Conservation (phyloP, 2,888 invertebrate genomes). For the Ectropis crepuscularia region DNA sequence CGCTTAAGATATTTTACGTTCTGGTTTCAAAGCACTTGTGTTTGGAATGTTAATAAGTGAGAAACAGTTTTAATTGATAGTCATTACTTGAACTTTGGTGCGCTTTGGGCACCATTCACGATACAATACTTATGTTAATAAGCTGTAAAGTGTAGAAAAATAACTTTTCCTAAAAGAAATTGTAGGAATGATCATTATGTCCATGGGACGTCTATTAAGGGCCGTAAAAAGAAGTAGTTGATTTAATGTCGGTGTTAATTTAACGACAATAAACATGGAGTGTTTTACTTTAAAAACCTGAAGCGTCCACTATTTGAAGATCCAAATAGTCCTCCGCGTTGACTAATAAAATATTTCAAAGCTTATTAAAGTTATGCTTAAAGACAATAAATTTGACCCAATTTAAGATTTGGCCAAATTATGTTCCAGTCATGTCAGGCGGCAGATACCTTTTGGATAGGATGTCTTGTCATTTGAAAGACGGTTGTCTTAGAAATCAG, state of each 20-base stretch:
- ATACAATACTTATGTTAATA: slow-evolving; percentile 18
- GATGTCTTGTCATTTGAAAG: too few relatives aligned
- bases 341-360: too few relatives aligned
- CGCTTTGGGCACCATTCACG: slow-evolving; percentile 16
- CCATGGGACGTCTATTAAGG: slow-evolving; percentile 12
- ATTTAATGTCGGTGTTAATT: background rate
- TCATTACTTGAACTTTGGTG: slow-evolving; percentile 33
- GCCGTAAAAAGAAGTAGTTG: background rate
- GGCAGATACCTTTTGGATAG: too few relatives aligned
- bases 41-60: slow-evolving; percentile 34
- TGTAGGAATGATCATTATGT: slow-evolving; percentile 11
- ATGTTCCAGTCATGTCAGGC: too few relatives aligned
- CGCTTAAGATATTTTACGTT: slow-evolving; percentile 34
- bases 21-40: slow-evolving; percentile 34
- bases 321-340: too few relatives aligned
- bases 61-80: slow-evolving; percentile 33
- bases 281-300: background rate
- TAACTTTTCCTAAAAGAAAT: slow-evolving; percentile 9
- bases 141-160: slow-evolving; percentile 14
- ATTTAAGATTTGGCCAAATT: too few relatives aligned
- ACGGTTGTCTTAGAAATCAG: too few relatives aligned
- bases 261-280: slow-evolving; percentile 1
- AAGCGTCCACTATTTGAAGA: background rate
- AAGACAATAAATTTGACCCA: too few relatives aligned
- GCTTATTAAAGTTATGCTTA: too few relatives aligned